These are phyloP conservation scores for Salvelinus alpinus DNA, from an alignment of 2,113 vertebrate species.

Conservation along the genomic window DNA sequence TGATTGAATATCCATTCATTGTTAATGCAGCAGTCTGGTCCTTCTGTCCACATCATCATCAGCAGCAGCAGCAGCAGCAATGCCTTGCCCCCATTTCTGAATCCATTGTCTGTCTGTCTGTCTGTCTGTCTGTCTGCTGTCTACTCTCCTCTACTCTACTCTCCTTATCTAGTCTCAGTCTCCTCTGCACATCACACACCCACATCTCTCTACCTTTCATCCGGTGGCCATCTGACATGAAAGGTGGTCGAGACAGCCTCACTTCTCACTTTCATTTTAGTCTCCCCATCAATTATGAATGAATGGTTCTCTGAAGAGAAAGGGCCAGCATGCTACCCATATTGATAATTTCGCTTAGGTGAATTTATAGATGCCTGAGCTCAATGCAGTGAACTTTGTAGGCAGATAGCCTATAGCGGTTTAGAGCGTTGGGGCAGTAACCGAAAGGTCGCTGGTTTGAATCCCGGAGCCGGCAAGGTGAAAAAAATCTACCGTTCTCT, in stretches of 20 bases:
- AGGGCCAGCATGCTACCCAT: background rate
- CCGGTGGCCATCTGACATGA: constrained; percentile 52
- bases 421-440: too few species aligned
- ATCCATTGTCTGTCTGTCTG: too few species aligned
- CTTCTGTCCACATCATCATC: background rate
- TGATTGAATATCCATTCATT: background rate
- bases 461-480: too few species aligned
- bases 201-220: constrained; percentile 49
- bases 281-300: constrained; percentile 51
- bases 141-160: too few species aligned
- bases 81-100: too few species aligned
- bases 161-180: constrained; percentile 4
- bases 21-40: too few species aligned
- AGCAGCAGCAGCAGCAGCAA: background rate
- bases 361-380: background rate
- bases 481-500: too few species aligned
- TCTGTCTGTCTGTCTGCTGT: constrained; percentile 4
- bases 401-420: too few species aligned
- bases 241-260: constrained; percentile 31
- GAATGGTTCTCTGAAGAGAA: background rate
- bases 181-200: background rate
- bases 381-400: background rate
- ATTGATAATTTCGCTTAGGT: background rate
- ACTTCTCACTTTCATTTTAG: constrained; percentile 20
- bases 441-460: too few species aligned